Evolutionary conservation across 2,888 invertebrate genomes (phyloP).

Genomic region (Camponotus fellah): DNA sequence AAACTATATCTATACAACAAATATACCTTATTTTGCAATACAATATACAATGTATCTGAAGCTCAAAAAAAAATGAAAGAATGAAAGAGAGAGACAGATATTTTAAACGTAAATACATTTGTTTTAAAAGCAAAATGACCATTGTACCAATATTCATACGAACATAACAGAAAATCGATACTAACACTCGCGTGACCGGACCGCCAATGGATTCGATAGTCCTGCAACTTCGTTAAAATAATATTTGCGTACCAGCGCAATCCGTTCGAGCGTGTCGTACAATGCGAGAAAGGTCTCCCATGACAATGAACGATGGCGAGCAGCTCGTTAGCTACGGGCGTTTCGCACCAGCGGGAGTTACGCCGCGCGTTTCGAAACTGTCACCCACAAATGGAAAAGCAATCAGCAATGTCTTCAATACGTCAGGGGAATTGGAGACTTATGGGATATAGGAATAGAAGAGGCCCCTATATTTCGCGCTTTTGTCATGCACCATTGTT

Average conservation of each 20-base stretch:
- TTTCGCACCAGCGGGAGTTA: conserved; percentile 32
- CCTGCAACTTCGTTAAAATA: conserved; percentile 57
- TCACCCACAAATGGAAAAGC: conserved; percentile 46
- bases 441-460: neutral
- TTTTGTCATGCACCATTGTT: neutral
- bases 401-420: conserved; percentile 47
- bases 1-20: conserved; percentile 7
- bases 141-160: conserved; percentile 29
- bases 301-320: conserved; percentile 46
- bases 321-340: conserved; percentile 45
- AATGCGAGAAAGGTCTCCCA: conserved; percentile 29
- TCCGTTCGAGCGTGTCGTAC: conserved; percentile 50
- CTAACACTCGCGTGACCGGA: conserved; percentile 40
- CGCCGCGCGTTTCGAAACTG: conserved; percentile 26
- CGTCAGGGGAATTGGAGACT: conserved; percentile 4
- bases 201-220: conserved; percentile 35
- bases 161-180: conserved; percentile 56
- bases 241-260: conserved; percentile 49
- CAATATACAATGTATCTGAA: neutral
- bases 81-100: neutral
- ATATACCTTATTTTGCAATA: neutral
- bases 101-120: conserved; percentile 7
- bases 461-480: neutral
- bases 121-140: conserved; percentile 12
- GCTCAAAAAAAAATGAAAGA: neutral